Percentiles rank a stretch among this genome's conserved stretches.
phyloP scores from a whole-genome alignment of 2,888 invertebrate genomes.

The Lepidochrysops patricia region DNA sequence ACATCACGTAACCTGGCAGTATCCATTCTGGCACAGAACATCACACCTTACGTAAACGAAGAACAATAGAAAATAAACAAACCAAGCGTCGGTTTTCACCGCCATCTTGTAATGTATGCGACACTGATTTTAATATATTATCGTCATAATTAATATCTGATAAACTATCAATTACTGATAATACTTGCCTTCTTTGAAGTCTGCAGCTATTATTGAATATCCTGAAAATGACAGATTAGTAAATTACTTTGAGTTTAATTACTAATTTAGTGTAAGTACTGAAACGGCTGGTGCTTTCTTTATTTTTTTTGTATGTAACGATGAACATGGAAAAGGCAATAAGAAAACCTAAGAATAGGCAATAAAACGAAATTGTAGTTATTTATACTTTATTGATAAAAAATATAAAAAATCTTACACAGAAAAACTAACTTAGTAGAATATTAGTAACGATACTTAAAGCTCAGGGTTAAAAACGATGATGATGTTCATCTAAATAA shows the following conservation, averaged over 20 bases:
- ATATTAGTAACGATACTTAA: too few relatives aligned
- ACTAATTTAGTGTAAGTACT: not conserved
- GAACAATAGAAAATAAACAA: conserved; percentile 35
- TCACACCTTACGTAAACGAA: conserved; percentile 29
- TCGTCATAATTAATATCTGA: conserved; percentile 18
- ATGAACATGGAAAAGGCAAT: too few relatives aligned
- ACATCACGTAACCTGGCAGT: conserved; percentile 47
- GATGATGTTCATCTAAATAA: not conserved
- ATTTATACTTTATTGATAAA: too few relatives aligned
- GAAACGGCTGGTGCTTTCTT: too few relatives aligned
- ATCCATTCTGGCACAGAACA: conserved; percentile 48
- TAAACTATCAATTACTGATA: conserved; percentile 21
- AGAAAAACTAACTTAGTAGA: too few relatives aligned
- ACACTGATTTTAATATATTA: conserved; percentile 38
- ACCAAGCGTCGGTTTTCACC: conserved; percentile 19
- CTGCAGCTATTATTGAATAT: not conserved
- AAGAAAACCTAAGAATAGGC: too few relatives aligned
- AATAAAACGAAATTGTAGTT: too few relatives aligned
- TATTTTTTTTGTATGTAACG: too few relatives aligned
- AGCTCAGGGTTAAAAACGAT: too few relatives aligned
- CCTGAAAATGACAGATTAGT: too few relatives aligned
- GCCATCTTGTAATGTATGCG: conserved; percentile 39
- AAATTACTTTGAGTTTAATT: too few relatives aligned
- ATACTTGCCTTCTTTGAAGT: conserved; percentile 15
- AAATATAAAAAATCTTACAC: too few relatives aligned